These are phyloP conservation scores for Diadema setosum DNA, from an alignment of 35 echinoderm and acorn worm genomes.

Conservation along the genomic window DNA sequence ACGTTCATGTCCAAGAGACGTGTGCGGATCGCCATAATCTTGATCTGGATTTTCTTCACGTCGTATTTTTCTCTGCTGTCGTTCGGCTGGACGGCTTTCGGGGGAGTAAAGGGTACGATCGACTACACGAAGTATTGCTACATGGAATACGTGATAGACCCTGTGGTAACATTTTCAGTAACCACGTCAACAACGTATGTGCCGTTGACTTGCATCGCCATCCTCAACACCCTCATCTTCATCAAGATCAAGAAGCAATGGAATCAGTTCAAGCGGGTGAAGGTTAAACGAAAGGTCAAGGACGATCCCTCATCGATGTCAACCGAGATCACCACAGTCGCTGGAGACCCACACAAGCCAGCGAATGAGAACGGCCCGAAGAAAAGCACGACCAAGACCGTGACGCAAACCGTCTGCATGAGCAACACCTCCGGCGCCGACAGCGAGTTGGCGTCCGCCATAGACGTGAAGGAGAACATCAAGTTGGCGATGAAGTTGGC, in stretches of 20 bases:
- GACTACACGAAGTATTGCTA: not conserved
- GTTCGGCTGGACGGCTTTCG: not conserved
- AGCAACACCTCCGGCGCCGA: not conserved
- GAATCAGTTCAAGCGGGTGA: not conserved
- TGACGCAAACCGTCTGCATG: not conserved
- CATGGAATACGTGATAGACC: not conserved
- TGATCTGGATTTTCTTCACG: not conserved
- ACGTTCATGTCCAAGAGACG: constrained; percentile 34
- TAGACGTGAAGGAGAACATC: not conserved
- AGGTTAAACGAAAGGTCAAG: not conserved
- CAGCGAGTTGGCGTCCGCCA: not conserved
- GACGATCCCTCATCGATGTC: no score
- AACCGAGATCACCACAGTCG: no score
- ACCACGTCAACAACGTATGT: not conserved
- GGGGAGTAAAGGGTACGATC: not conserved
- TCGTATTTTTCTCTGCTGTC: not conserved
- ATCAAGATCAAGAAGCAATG: not conserved
- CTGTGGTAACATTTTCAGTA: not conserved
- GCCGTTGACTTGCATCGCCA: not conserved
- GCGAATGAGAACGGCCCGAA: no score
- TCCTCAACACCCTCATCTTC: not conserved
- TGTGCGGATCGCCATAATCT: not conserved
- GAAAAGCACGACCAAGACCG: not conserved
- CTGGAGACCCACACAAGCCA: no score
- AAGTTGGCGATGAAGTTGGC: not conserved